These are phyloP conservation scores for Perca flavescens DNA, from an alignment of 2,113 vertebrate genomes.

Conservation along the genomic window DNA sequence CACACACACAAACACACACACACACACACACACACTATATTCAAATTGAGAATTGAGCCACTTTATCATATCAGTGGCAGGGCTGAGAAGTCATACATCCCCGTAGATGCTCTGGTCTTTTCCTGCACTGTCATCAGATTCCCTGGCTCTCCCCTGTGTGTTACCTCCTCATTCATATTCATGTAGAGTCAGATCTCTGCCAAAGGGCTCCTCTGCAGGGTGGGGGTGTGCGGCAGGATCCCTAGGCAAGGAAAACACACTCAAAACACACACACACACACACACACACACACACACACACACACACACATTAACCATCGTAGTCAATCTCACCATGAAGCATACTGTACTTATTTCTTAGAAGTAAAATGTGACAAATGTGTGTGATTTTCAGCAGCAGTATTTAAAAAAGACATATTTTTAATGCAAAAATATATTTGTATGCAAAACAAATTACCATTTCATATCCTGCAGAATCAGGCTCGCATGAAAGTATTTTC, in stretches of 20 bases:
- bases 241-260: slow-evolving; percentile 43
- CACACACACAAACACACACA: slow-evolving; percentile 32
- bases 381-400: background rate
- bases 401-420: background rate
- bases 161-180: slow-evolving; percentile 83
- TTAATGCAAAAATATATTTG: background rate
- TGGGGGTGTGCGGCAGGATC: slow-evolving; percentile 19
- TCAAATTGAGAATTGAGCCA: slow-evolving; percentile 70
- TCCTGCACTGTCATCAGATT: slow-evolving; percentile 82
- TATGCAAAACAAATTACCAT: background rate
- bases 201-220: slow-evolving; percentile 51
- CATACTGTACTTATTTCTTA: background rate
- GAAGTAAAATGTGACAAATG: background rate
- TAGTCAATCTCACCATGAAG: slow-evolving; percentile 8
- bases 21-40: slow-evolving; percentile 41
- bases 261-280: slow-evolving; percentile 50
- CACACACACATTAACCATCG: slow-evolving; percentile 30
- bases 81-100: slow-evolving; percentile 75
- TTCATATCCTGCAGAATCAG: background rate
- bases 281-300: background rate
- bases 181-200: slow-evolving; percentile 66
- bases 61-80: slow-evolving; percentile 78
- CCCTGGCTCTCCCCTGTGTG: slow-evolving; percentile 64
- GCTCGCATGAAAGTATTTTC: background rate
- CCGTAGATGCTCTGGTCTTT: slow-evolving; percentile 76